phyloP scores from a whole-genome alignment of 1,140 invertebrate species.

The Zaprionus ornatus region DNA sequence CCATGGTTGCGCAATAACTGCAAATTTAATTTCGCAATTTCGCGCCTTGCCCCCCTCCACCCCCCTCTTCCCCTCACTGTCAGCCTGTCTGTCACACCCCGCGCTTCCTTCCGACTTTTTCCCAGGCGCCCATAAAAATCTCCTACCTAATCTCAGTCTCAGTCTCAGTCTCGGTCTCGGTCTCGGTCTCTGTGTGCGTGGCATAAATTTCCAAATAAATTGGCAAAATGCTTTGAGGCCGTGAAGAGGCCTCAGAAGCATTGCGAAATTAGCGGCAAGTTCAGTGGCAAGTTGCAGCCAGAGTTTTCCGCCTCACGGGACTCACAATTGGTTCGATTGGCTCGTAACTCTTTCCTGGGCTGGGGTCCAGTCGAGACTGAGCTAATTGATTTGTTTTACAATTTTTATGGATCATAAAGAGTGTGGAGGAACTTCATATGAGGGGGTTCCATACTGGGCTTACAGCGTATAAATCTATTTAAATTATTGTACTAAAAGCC shows the following conservation, averaged over 20 bases:
- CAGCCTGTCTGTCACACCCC: constrained; percentile 6
- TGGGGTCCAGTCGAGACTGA: constrained; percentile 14
- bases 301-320: constrained; percentile 10
- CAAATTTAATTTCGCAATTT: constrained; percentile 81
- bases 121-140: constrained; percentile 48
- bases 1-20: constrained; percentile 80
- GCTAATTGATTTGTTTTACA: not conserved
- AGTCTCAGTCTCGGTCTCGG: not conserved
- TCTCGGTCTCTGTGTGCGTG: constrained; percentile 14
- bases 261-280: constrained; percentile 49
- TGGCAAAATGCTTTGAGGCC: constrained; percentile 41
- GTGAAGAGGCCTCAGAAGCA: constrained; percentile 34
- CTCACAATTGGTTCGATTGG: constrained; percentile 7
- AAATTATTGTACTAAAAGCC: too few relatives aligned
- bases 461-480: too few relatives aligned
- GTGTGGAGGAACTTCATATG: not conserved
- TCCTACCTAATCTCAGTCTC: constrained; percentile 51
- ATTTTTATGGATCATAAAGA: not conserved
- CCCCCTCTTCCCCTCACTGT: not conserved
- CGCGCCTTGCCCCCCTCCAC: constrained; percentile 56
- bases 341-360: not conserved
- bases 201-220: constrained; percentile 67
- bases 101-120: constrained; percentile 14
- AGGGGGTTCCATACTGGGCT: too few relatives aligned
- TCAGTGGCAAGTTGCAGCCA: constrained; percentile 3